phyloP scores from a whole-genome alignment of 2,797 vertebrate genomes.

The Mus spretus region DNA sequence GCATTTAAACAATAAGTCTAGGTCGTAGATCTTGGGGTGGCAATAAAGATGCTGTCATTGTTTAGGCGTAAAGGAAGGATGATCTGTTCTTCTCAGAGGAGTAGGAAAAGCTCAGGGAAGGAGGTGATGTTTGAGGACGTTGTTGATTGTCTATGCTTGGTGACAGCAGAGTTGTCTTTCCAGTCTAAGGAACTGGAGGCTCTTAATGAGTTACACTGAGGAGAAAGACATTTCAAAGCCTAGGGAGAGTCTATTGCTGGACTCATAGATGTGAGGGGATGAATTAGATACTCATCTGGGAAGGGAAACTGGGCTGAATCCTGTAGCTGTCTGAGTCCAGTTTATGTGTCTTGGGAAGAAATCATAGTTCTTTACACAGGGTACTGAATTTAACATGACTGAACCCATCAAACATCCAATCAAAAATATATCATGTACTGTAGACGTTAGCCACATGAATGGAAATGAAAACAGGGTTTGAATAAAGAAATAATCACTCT shows the following conservation, averaged over 20 bases:
- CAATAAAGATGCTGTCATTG: slow-evolving; percentile 11
- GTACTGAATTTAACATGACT: background rate
- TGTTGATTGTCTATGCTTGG: background rate
- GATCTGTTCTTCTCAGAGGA: background rate
- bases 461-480: background rate
- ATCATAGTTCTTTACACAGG: background rate
- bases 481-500: background rate
- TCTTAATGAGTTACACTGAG: background rate
- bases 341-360: background rate
- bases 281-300: background rate
- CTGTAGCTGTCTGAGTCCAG: background rate
- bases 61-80: background rate
- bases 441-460: background rate
- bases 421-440: background rate
- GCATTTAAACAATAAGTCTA: slow-evolving; percentile 6
- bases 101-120: background rate
- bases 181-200: background rate
- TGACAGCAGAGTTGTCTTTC: background rate
- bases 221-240: background rate
- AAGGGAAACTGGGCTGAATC: background rate
- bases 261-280: background rate
- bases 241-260: background rate
- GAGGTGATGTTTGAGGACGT: background rate
- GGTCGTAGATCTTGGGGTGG: background rate
- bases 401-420: background rate